Percentiles rank a stretch among this genome's conserved stretches.
Conservation (phyloP, 2,797 vertebrate genomes). For the Hephaestus fuliginosus region DNA sequence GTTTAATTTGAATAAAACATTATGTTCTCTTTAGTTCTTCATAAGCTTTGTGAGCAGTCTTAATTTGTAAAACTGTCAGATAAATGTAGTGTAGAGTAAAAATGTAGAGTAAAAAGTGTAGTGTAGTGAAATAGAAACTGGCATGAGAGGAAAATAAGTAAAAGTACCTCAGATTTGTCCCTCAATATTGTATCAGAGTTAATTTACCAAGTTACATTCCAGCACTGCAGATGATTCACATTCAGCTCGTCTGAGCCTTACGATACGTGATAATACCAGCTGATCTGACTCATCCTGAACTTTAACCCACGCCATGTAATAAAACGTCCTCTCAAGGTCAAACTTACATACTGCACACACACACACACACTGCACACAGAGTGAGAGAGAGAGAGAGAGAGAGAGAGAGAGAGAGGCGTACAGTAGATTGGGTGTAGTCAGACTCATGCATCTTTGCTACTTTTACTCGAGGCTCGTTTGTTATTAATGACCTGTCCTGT, state of each 20-base stretch:
- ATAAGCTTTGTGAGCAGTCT: not conserved
- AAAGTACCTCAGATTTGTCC: not conserved
- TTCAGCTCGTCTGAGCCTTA: not conserved
- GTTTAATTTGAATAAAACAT: too few relatives aligned
- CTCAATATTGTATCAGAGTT: too few relatives aligned
- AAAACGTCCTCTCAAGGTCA: conserved; percentile 21
- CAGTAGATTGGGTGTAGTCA: not conserved
- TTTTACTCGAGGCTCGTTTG: conserved; percentile 65
- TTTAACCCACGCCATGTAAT: conserved; percentile 4
- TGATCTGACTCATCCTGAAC: not conserved
- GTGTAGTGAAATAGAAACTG: too few relatives aligned
- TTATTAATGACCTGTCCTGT: conserved; percentile 65
- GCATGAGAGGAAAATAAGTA: too few relatives aligned
- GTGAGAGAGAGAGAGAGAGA: conserved; percentile 1
- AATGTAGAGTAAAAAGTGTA: too few relatives aligned
- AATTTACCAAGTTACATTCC: not conserved
- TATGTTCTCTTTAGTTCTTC: too few relatives aligned
- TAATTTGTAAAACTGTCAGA: not conserved
- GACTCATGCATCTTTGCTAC: conserved; percentile 60
- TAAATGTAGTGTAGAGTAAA: not conserved
- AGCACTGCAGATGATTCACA: not conserved
- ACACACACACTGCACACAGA: not conserved
- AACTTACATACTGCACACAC: not conserved
- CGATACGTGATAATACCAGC: not conserved
- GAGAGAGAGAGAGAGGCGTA: not conserved